Percentiles rank a stretch among this genome's conserved stretches.
Evolutionary conservation across 2,888 invertebrate species (phyloP).

Genomic region (Phaonia tiefii): DNA sequence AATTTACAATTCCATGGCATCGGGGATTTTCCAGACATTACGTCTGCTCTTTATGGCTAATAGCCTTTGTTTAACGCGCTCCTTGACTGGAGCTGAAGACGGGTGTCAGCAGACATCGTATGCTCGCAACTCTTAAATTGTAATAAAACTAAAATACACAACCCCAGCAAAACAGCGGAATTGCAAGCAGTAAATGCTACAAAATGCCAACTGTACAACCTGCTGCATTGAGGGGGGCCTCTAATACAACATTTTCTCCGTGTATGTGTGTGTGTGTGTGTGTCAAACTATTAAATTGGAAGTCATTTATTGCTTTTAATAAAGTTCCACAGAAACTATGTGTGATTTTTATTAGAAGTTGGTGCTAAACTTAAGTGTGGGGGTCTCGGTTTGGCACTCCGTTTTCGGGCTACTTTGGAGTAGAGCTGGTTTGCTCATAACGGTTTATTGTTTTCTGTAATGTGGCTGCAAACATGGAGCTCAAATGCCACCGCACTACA

Average conservation of each 20-base stretch:
- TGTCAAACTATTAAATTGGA: not conserved
- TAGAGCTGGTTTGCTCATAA: slow-evolving; percentile 43
- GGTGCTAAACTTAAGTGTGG: slow-evolving; percentile 22
- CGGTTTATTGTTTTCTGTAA: slow-evolving; percentile 59
- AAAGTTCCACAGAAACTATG: slow-evolving; percentile 22
- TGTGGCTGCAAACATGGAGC: slow-evolving; percentile 61
- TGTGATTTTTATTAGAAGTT: slow-evolving; percentile 29
- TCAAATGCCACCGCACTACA: slow-evolving; percentile 50
- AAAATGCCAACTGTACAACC: not conserved
- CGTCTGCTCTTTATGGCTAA: slow-evolving; percentile 66
- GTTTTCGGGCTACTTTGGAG: not conserved
- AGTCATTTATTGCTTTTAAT: slow-evolving; percentile 21
- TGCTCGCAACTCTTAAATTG: slow-evolving; percentile 57
- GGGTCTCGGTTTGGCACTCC: not conserved
- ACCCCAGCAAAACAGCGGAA: slow-evolving; percentile 16
- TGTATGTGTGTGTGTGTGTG: too few species aligned
- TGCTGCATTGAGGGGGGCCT: not conserved
- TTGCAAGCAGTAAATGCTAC: slow-evolving; percentile 25
- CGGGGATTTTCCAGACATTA: slow-evolving; percentile 66
- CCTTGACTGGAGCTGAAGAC: slow-evolving; percentile 37
- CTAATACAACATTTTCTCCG: too few species aligned
- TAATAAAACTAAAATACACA: slow-evolving; percentile 60
- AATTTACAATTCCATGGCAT: slow-evolving; percentile 62
- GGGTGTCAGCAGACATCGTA: slow-evolving; percentile 22
- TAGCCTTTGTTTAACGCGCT: slow-evolving; percentile 65